Conservation (phyloP, 2,797 vertebrate genomes). For the Sebastes flavidus region DNA sequence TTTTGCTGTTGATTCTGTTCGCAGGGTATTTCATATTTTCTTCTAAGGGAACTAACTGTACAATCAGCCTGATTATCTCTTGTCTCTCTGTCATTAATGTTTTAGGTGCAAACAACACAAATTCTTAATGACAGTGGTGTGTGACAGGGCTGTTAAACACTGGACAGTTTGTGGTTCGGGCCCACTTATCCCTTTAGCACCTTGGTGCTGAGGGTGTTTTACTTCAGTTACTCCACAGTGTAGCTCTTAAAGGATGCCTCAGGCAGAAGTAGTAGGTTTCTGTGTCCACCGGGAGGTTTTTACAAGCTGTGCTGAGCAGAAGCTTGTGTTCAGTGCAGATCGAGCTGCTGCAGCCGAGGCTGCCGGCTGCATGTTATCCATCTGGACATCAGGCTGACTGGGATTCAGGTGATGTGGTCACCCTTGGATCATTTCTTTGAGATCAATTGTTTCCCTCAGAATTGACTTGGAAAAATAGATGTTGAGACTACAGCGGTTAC, state of each 20-base stretch:
- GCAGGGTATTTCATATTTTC: neutral
- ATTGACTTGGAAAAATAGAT: neutral
- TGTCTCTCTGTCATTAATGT: neutral
- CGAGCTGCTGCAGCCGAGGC: neutral
- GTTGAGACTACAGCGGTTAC: neutral
- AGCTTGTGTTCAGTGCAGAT: conserved; percentile 34
- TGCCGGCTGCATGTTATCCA: neutral
- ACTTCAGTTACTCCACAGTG: conserved; percentile 34
- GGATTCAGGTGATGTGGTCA: neutral
- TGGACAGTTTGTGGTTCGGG: conserved; percentile 10
- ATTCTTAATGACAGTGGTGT: neutral
- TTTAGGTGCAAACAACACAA: neutral
- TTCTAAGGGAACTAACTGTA: neutral
- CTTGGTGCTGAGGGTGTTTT: conserved; percentile 34
- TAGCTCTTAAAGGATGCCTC: conserved; percentile 51
- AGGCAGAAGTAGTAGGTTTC: conserved; percentile 43
- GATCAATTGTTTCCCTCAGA: neutral
- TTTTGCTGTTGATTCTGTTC: neutral
- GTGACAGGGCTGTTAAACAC: neutral
- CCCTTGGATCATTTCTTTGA: neutral
- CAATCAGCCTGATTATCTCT: neutral
- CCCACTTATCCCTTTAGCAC: conserved; percentile 35
- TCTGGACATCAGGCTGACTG: neutral
- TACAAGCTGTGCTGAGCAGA: conserved; percentile 49
- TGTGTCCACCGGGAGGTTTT: conserved; percentile 44